Conservation (phyloP, 1,140 invertebrate genomes). For the Drosophila parabipectinata region DNA sequence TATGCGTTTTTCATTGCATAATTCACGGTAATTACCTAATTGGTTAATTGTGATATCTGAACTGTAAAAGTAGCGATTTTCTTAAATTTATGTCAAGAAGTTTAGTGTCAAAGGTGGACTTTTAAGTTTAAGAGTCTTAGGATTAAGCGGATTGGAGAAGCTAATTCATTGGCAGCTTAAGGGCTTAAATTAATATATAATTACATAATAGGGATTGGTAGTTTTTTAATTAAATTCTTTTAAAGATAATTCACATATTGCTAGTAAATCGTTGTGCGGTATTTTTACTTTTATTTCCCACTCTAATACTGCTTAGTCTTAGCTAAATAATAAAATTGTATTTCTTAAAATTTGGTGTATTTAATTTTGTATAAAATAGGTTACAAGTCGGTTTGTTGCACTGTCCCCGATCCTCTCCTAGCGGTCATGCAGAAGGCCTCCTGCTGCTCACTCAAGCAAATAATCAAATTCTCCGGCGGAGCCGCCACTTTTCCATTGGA, state of each 20-base stretch:
- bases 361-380: neutral
- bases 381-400: conserved; percentile 71
- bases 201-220: neutral
- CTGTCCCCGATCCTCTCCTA: conserved; percentile 37
- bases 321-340: neutral
- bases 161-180: neutral
- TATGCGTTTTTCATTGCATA: conserved; percentile 32
- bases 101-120: neutral
- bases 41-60: conserved; percentile 14
- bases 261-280: conserved; percentile 35
- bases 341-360: conserved; percentile 19
- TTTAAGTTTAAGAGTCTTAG: neutral
- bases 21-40: conserved; percentile 22
- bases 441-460: conserved; percentile 64
- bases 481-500: conserved; percentile 56
- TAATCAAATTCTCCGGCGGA: conserved; percentile 63
- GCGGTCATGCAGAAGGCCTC: conserved; percentile 62
- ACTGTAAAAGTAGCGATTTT: neutral
- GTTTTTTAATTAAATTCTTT: neutral
- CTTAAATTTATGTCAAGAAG: conserved; percentile 3
- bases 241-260: conserved; percentile 15
- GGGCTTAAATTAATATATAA: neutral
- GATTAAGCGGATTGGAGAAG: neutral
- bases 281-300: conserved; percentile 8
- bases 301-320: conserved; percentile 43